Evolutionary conservation across 2,797 vertebrate species (phyloP).

Genomic region (Micropoecilia bifurca): DNA sequence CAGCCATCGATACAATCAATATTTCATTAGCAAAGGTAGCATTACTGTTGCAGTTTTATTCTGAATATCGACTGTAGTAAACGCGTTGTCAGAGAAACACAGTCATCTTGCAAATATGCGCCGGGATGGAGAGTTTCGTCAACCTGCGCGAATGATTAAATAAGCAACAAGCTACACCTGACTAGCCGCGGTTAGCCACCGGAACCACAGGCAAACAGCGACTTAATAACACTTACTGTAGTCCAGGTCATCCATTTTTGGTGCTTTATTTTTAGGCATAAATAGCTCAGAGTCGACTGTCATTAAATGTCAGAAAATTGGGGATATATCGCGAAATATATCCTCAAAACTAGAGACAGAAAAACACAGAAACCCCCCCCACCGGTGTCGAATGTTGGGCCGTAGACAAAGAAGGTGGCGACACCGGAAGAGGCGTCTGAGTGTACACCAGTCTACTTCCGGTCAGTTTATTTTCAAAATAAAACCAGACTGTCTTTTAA

Average conservation of each 20-base stretch:
- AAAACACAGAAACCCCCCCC: slow-evolving; percentile 53
- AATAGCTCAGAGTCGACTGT: slow-evolving; percentile 88
- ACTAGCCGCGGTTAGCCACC: slow-evolving; percentile 61
- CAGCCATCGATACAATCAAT: slow-evolving; percentile 41
- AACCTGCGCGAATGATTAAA: slow-evolving; percentile 33
- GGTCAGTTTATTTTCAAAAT: slow-evolving; percentile 64
- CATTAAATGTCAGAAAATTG: slow-evolving; percentile 82
- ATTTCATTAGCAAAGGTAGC: slow-evolving; percentile 28
- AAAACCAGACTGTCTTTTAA: not conserved
- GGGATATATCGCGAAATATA: slow-evolving; percentile 85
- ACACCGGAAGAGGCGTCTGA: slow-evolving; percentile 72
- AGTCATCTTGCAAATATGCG: not conserved
- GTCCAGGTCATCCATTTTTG: slow-evolving; percentile 89
- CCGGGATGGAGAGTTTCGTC: not conserved
- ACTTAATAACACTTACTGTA: slow-evolving; percentile 83
- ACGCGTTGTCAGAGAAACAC: not conserved
- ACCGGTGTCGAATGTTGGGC: slow-evolving; percentile 67
- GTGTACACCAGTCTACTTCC: slow-evolving; percentile 36
- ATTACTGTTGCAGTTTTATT: not conserved
- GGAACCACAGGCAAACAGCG: slow-evolving; percentile 28
- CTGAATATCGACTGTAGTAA: not conserved
- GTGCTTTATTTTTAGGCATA: slow-evolving; percentile 90
- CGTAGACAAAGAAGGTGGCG: slow-evolving; percentile 83
- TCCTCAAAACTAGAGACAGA: slow-evolving; percentile 70
- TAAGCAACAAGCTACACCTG: slow-evolving; percentile 23